Base-by-base conservation (phyloP, 2,797 vertebrate genomes). In the Sebastes hubbsi region DNA sequence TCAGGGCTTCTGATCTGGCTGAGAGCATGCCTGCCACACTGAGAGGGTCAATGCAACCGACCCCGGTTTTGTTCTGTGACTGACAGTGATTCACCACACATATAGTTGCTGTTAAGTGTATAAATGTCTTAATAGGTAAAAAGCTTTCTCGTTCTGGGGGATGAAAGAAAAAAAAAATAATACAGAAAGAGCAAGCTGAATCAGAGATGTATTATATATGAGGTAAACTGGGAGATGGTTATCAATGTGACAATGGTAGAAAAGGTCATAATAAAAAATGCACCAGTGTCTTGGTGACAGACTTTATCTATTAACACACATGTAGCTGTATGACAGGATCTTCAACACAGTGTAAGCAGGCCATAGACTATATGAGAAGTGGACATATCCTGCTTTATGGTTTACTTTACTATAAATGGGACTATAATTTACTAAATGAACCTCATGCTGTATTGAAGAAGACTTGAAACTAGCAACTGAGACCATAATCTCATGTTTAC, bases 1-100 rank as follows among this genome's bases (percentile, higher is more conserved):
- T 95, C 93, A 63, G 82, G 80, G 64, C 42, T 72, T 88, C 55
- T 75, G 83, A 94, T 94, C 92, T 86, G 85, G 68, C 78, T 80
- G 81, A 68, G 55, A 88, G 85, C 70, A 67, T 64, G 75, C 25
- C 84, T 81, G 88, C 82, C 80, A 75, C 84, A 78, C 68, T 60
- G 80, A 86, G 78, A 83, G 82, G 89, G 90, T 95, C 91, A 88
- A 63, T 38, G 78, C 75, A 76, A 87, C 89, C 80, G 81, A 88
- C 80, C 72, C 72, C 18, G 32, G 72, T 84, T 90, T 87, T 91
- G 87, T 91, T 83, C 30, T 36, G 30, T 83, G 89, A 92, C 68
- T 85, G 89, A 90, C 87, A 89, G 61, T 1, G 52, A 78, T 66
- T 82, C 83, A 30, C 46, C 63, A 55, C 59, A 77, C 55, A 77